phyloP scores from a whole-genome alignment of 2,113 vertebrate species.

The Xyrauchen texanus region DNA sequence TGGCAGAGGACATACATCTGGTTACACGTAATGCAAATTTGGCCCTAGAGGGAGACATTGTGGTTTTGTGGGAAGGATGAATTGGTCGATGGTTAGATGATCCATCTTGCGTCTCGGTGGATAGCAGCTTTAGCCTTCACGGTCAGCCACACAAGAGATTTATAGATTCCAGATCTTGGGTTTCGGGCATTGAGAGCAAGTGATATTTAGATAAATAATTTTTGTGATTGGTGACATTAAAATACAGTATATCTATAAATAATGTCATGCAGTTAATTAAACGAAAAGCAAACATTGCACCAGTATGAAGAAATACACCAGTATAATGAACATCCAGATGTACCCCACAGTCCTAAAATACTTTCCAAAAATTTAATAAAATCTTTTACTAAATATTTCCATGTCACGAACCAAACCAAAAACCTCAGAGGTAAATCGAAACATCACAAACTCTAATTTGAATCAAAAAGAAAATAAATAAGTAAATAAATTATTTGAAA shows the following conservation, averaged over 20 bases:
- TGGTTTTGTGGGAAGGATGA: slow-evolving; percentile 25
- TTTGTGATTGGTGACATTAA: slow-evolving; percentile 21
- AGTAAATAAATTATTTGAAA: too few relatives aligned
- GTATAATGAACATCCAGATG: too few relatives aligned
- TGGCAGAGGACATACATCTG: slow-evolving; percentile 30
- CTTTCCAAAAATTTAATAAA: too few relatives aligned
- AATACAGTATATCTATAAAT: slow-evolving; percentile 16
- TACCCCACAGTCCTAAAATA: too few relatives aligned
- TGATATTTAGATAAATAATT: slow-evolving; percentile 42
- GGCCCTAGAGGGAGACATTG: slow-evolving; percentile 12
- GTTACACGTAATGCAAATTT: slow-evolving; percentile 20
- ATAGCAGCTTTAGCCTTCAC: slow-evolving; percentile 33
- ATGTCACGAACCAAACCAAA: too few relatives aligned
- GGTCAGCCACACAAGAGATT: slow-evolving; percentile 39
- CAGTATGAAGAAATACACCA: too few relatives aligned
- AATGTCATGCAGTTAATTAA: slow-evolving; percentile 29
- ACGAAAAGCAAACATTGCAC: not conserved
- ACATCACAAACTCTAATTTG: too few relatives aligned
- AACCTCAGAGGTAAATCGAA: too few relatives aligned
- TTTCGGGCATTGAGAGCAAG: slow-evolving; percentile 22
- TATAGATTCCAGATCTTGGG: slow-evolving; percentile 30
- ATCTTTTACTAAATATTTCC: too few relatives aligned
- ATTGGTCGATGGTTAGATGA: slow-evolving; percentile 35
- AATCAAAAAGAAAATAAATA: too few relatives aligned
- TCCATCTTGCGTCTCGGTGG: slow-evolving; percentile 30